Conservation (phyloP, 2,113 vertebrate species). For the Trematocara unimaculatum region DNA sequence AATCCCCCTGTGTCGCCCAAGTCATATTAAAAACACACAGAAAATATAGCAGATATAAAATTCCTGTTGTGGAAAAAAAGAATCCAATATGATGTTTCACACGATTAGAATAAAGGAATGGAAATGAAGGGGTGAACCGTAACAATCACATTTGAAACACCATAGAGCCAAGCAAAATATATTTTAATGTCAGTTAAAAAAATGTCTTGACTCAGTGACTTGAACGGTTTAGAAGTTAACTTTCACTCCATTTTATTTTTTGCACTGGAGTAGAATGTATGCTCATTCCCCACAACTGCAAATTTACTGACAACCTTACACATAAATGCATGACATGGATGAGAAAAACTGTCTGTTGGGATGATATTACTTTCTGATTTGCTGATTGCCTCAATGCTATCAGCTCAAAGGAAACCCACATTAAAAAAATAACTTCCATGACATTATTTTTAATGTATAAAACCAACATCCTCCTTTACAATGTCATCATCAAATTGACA, state of each 20-base stretch:
- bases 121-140: neutral
- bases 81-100: constrained; percentile 45
- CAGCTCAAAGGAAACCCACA: neutral
- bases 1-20: neutral
- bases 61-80: neutral
- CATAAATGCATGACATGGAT: neutral
- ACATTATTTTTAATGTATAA: neutral
- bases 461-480: neutral
- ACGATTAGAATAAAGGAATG: constrained; percentile 33
- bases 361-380: neutral
- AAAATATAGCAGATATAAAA: neutral
- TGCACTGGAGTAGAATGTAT: neutral
- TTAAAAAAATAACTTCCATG: neutral
- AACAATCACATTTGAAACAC: neutral
- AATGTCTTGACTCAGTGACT: neutral
- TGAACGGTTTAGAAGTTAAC: neutral
- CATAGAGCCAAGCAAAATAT: neutral
- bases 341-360: neutral
- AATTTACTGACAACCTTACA: neutral
- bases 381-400: neutral
- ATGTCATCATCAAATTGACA: neutral
- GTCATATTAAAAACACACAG: neutral
- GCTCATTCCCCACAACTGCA: neutral
- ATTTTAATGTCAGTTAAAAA: neutral
- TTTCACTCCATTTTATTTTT: neutral